Percentiles rank a stretch among this genome's conserved stretches.
phyloP scores from a whole-genome alignment of 2,888 invertebrate genomes.

The Drosophila ezoana region DNA sequence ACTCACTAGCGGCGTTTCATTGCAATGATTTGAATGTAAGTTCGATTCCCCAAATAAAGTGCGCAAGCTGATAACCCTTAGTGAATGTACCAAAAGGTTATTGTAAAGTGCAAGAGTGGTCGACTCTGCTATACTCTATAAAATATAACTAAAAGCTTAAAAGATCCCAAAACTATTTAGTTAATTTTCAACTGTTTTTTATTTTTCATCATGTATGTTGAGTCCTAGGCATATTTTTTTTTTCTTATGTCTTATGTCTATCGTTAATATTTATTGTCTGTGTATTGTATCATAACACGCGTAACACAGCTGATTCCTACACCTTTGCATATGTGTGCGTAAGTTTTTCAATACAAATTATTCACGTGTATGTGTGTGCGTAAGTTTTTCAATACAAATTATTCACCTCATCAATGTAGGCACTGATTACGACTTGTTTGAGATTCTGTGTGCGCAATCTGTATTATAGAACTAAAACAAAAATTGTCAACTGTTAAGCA shows the following conservation, averaged over 20 bases:
- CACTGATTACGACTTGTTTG: neutral
- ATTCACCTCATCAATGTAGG: slow-evolving; percentile 1
- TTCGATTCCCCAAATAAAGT: neutral
- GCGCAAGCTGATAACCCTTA: slow-evolving; percentile 26
- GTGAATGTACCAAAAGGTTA: slow-evolving; percentile 11
- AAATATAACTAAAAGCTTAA: neutral
- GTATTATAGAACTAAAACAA: neutral
- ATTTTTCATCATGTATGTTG: too few relatives aligned
- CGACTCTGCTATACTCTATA: slow-evolving; percentile 34
- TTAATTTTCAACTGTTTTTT: too few relatives aligned
- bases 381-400: neutral
- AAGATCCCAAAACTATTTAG: too few relatives aligned
- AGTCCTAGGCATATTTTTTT: too few relatives aligned
- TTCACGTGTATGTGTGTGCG: neutral
- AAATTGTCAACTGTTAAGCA: neutral
- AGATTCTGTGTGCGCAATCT: neutral
- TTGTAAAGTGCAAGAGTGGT: slow-evolving; percentile 7
- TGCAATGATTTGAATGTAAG: neutral
- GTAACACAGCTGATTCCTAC: slow-evolving; percentile 2
- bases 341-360: neutral
- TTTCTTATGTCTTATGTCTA: too few relatives aligned
- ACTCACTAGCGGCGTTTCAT: neutral
- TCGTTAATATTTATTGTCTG: neutral
- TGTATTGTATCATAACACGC: slow-evolving; percentile 3
- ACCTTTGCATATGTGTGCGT: neutral